Evolutionary conservation across 2,888 invertebrate species (phyloP), one percentile per base, ranked within the genome.

Genomic region (Drosophila kambysellisi): DNA sequence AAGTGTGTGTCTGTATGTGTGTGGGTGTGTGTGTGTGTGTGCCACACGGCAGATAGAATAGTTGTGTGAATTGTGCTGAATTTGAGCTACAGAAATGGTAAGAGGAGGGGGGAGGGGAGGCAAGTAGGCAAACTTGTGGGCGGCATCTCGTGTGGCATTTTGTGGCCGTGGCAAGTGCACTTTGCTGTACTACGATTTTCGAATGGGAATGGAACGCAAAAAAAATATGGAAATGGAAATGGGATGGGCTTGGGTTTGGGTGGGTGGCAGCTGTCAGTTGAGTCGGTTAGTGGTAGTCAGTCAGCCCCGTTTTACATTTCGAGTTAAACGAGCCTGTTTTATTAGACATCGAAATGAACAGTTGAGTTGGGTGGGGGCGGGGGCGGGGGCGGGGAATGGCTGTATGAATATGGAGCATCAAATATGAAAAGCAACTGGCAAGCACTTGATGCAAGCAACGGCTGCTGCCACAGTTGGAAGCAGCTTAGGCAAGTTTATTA

Each of bases 131-230:
- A 0, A 15, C 46, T 46, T 46, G 46, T 46, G 46, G 29, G 25
- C 17, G 60, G 53, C 43, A 60, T 39, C 65, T 39, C 65, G 65
- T 65, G 52, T 69, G 62, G 70, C 79, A 79, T 85, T 88, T 82
- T 90, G 82, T 74, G 89, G 87, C 78, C 76, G 66, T 77, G 69
- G 74, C 81, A 85, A 90, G 91, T 88, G 89, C 89, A 88, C 81
- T 90, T 90, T 81, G 73, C 79, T 81, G 85, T 87, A 71, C 79
- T 56, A 61, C 76, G 73, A 74, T 90, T 83, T 72, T 70, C 29
- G 11, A 57, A 41, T 39, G 56, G 8, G 30, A 9, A 37, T 17
- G 37, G 17, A 29, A 11, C 25, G 2, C 2, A 30, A n/a, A 20
- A 46, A 15, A 9, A 15, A 17, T 25, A 25, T 46, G 29, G 39